Conservation (phyloP, 2,113 vertebrate species). For the Aptenodytes forsteri region DNA sequence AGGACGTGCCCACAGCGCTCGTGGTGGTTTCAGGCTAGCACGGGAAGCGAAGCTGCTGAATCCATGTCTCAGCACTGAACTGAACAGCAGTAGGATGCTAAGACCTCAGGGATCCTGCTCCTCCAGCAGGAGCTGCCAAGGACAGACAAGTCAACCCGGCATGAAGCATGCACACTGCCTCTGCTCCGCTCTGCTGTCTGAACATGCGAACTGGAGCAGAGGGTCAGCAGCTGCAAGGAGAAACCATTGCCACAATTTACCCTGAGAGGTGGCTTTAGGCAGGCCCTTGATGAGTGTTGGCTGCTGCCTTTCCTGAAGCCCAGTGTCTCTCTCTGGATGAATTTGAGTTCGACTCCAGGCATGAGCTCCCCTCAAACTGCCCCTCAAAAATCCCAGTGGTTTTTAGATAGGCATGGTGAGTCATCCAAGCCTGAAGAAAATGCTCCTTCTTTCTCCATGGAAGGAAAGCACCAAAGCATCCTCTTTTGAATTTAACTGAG, state of each 20-base stretch:
- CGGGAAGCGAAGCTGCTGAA: background rate
- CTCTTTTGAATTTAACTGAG: background rate
- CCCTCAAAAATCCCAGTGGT: background rate
- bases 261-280: background rate
- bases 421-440: background rate
- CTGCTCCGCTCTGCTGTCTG: background rate
- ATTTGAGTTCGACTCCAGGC: background rate
- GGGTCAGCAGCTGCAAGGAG: background rate
- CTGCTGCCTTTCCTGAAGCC: background rate
- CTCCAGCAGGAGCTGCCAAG: background rate
- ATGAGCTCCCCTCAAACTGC: background rate
- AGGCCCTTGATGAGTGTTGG: background rate
- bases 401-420: background rate
- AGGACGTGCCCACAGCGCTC: accelerated
- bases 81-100: background rate
- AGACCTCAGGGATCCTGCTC: background rate
- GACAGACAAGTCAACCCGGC: accelerated
- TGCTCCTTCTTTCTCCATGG: background rate
- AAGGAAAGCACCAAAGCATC: background rate
- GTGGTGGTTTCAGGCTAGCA: background rate
- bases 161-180: accelerated
- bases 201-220: accelerated
- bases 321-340: background rate
- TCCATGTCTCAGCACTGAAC: background rate
- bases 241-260: background rate